phyloP scores from a whole-genome alignment of 2,888 invertebrate genomes.

The Celastrina argiolus region DNA sequence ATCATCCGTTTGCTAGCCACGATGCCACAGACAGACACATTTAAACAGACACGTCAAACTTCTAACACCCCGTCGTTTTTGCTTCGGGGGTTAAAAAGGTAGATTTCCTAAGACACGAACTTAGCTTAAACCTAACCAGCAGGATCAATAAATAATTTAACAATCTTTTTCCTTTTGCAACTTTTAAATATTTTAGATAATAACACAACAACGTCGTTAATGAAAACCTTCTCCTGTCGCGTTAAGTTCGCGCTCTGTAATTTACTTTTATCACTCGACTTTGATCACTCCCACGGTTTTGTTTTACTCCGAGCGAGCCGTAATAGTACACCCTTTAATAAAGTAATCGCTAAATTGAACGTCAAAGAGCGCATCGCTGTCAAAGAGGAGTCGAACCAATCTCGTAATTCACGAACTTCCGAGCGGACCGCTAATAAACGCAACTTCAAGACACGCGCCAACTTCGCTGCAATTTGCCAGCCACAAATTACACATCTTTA shows the following conservation, averaged over 20 bases:
- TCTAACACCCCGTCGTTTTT: too few relatives aligned
- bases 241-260: not conserved
- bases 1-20: too few relatives aligned
- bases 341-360: slow-evolving; percentile 1
- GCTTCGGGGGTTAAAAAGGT: too few relatives aligned
- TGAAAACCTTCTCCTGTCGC: too few relatives aligned
- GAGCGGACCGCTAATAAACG: slow-evolving; percentile 55
- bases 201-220: too few relatives aligned
- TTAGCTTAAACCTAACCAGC: too few relatives aligned
- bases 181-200: too few relatives aligned
- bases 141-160: too few relatives aligned
- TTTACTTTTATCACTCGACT: not conserved
- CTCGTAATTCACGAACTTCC: slow-evolving; percentile 31
- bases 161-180: too few relatives aligned
- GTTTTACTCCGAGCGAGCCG: not conserved
- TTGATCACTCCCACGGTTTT: not conserved
- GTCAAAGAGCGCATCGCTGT: slow-evolving; percentile 26
- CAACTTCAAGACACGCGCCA: slow-evolving; percentile 46
- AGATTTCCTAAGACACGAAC: too few relatives aligned
- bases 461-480: slow-evolving; percentile 45
- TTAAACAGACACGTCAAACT: too few relatives aligned
- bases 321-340: slow-evolving; percentile 11
- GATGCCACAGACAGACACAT: too few relatives aligned
- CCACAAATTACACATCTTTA: slow-evolving; percentile 74
- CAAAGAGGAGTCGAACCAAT: slow-evolving; percentile 34